phyloP scores from a whole-genome alignment of 2,113 vertebrate genomes.

The Chroicocephalus ridibundus region DNA sequence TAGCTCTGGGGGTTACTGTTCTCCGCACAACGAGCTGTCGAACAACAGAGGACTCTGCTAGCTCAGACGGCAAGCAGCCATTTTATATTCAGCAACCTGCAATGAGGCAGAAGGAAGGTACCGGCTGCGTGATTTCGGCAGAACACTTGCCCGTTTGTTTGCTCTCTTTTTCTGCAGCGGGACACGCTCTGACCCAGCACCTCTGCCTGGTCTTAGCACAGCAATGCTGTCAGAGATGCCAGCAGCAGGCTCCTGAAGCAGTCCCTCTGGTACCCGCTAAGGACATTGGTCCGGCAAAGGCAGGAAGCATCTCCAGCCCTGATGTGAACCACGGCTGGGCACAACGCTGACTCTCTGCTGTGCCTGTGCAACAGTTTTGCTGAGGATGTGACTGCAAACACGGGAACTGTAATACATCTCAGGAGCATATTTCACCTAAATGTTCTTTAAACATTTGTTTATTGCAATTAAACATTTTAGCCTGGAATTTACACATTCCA shows the following conservation, averaged over 20 bases:
- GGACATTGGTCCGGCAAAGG: background rate
- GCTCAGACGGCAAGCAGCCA: background rate
- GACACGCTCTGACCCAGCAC: background rate
- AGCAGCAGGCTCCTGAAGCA: background rate
- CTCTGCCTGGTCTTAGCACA: background rate
- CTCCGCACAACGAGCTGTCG: background rate
- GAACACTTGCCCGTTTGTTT: background rate
- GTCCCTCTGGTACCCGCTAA: background rate
- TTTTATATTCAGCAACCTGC: background rate
- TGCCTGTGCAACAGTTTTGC: background rate
- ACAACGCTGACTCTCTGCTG: background rate
- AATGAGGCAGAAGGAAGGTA: background rate
- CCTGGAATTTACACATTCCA: conserved; percentile 55
- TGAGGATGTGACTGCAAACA: background rate
- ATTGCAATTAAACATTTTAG: conserved; percentile 59
- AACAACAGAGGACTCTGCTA: background rate
- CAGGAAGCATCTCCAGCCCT: background rate
- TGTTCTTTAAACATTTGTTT: conserved; percentile 56
- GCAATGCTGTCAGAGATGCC: background rate
- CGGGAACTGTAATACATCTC: background rate
- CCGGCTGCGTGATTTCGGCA: background rate
- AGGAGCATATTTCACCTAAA: conserved; percentile 22
- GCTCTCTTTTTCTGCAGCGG: background rate
- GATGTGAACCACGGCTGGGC: background rate
- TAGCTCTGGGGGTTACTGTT: background rate